Percentiles rank a stretch among this genome's conserved stretches.
Evolutionary conservation across 2,797 vertebrate genomes (phyloP).

Genomic region (Pseudochaenichthys georgianus): DNA sequence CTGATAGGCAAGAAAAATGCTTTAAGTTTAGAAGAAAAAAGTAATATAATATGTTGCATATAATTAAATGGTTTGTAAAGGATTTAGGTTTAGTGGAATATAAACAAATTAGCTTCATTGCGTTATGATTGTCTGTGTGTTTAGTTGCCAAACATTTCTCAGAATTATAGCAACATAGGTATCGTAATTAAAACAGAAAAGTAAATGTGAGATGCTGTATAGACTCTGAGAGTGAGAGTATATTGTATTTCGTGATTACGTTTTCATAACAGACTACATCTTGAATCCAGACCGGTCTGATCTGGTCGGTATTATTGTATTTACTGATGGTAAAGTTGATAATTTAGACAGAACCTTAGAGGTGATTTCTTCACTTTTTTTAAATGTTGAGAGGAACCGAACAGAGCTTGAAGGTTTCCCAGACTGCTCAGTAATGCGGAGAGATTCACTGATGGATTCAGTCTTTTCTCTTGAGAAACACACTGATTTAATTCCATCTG

Average conservation of each 20-base stretch:
- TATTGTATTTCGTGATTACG: neutral
- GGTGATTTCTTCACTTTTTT: conserved; percentile 2
- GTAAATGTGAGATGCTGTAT: no score
- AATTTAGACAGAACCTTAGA: neutral
- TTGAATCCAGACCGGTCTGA: neutral
- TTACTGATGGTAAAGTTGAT: neutral
- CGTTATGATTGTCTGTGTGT: no score
- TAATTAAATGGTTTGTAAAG: no score
- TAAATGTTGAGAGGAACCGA: conserved; percentile 13
- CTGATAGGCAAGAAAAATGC: neutral
- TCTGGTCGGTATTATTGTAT: neutral
- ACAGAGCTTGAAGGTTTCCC: conserved; percentile 26
- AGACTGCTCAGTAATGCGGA: conserved; percentile 20
- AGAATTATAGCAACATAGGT: neutral
- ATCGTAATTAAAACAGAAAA: neutral
- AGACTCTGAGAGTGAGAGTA: neutral
- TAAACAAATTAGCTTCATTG: no score
- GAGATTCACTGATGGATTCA: conserved; percentile 34
- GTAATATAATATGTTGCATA: no score
- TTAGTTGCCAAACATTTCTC: no score
- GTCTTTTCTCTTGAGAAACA: conserved; percentile 51
- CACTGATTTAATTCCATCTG: conserved; percentile 51
- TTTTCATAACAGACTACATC: neutral
- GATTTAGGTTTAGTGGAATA: no score
- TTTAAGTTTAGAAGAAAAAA: neutral